These are phyloP conservation scores for Nipponia nippon DNA, from an alignment of 2,113 vertebrate genomes.

Conservation along the genomic window DNA sequence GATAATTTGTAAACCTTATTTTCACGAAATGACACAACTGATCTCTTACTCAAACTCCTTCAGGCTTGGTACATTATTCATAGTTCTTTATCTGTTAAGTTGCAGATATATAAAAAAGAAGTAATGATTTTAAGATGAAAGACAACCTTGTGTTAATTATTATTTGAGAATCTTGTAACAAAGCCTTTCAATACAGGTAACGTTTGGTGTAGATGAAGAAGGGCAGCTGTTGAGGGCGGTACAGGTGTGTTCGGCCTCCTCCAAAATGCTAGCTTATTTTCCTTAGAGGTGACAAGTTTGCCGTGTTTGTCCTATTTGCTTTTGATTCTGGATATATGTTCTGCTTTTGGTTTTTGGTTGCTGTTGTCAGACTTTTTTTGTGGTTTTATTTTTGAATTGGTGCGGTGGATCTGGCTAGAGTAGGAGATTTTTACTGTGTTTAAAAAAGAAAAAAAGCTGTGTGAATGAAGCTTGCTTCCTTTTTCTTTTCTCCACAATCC, in stretches of 20 bases:
- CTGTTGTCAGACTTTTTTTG: not conserved
- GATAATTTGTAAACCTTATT: not conserved
- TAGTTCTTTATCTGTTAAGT: not conserved
- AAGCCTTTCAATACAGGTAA: conserved; percentile 88
- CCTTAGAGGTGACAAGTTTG: conserved; percentile 74
- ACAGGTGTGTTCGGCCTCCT: conserved; percentile 84
- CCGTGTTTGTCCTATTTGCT: conserved; percentile 48
- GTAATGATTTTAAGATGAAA: not conserved
- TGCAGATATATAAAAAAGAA: not conserved
- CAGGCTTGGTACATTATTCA: not conserved
- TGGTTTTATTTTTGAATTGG: not conserved
- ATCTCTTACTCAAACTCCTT: not conserved
- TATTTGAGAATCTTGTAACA: conserved; percentile 74
- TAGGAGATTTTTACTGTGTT: conserved; percentile 26
- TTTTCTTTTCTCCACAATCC: not conserved
- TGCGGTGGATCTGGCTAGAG: conserved; percentile 53
- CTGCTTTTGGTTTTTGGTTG: conserved; percentile 11
- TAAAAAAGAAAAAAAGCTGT: not conserved
- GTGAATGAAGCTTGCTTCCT: conserved; percentile 49
- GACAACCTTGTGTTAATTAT: not conserved
- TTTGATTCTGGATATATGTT: conserved; percentile 18
- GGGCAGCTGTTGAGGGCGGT: conserved; percentile 77
- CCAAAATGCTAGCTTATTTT: conserved; percentile 57
- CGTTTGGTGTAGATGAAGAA: conserved; percentile 93
- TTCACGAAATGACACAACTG: not conserved